Conservation (phyloP, 2,888 invertebrate genomes). For the Rhingia campestris region DNA sequence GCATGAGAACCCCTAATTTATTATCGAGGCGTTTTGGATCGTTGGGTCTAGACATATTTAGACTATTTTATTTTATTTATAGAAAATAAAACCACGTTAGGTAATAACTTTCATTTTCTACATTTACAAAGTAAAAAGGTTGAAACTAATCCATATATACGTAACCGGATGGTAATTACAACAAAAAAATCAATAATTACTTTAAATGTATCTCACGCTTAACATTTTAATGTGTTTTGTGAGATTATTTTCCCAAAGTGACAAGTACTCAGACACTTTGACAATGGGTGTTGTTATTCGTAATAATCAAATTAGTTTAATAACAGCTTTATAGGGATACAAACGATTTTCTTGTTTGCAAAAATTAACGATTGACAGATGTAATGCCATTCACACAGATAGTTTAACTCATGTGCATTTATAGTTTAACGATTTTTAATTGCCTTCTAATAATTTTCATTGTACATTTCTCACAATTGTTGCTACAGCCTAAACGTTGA, state of each 20-base stretch:
- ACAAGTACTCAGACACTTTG: conserved; percentile 10
- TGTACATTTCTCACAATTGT: too few species aligned
- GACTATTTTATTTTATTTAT: too few species aligned
- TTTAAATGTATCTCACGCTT: too few species aligned
- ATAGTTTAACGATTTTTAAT: conserved; percentile 18
- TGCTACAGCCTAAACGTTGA: background rate
- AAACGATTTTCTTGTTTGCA: background rate
- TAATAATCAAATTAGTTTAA: conserved; percentile 23
- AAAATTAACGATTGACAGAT: conserved; percentile 1
- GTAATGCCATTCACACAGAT: background rate
- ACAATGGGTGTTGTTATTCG: conserved; percentile 12
- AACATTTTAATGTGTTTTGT: background rate
- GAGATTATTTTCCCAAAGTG: background rate
- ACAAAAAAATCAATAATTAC: background rate
- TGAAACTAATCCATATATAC: background rate
- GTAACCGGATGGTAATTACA: background rate
- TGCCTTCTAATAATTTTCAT: background rate
- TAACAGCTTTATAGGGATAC: conserved; percentile 16
- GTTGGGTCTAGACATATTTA: too few species aligned
- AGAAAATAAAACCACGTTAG: too few species aligned
- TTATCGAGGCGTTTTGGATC: too few species aligned
- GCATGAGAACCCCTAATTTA: too few species aligned
- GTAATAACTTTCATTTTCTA: too few species aligned
- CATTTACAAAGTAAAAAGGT: too few species aligned
- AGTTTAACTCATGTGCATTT: background rate